These are phyloP conservation scores for Mormyrus lacerda DNA, from an alignment of 2,113 vertebrate species.

Conservation along the genomic window DNA sequence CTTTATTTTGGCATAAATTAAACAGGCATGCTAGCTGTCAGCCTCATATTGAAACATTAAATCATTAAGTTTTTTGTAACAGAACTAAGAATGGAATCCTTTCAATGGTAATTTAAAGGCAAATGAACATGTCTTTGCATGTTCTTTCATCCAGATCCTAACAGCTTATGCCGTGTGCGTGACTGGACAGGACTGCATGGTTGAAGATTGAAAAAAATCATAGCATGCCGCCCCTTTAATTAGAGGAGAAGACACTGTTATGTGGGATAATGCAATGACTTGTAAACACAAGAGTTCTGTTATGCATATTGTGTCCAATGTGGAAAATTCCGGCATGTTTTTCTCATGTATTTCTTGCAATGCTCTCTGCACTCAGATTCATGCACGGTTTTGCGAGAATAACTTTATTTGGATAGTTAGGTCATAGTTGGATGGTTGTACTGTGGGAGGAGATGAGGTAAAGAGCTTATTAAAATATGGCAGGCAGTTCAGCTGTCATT, in stretches of 20 bases:
- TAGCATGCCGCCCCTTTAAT: neutral
- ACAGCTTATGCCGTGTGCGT: neutral
- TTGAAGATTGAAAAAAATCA: neutral
- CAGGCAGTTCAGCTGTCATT: neutral
- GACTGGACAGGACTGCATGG: neutral
- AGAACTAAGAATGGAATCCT: neutral
- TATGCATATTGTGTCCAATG: neutral
- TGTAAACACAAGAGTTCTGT: neutral
- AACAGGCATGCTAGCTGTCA: neutral
- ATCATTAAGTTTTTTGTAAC: neutral
- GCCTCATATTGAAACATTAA: neutral
- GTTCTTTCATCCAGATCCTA: neutral
- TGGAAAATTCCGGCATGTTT: neutral
- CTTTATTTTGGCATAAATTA: neutral
- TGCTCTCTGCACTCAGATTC: neutral
- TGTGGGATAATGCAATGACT: neutral
- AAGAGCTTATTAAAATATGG: neutral
- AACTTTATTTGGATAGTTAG: neutral
- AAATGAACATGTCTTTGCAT: neutral
- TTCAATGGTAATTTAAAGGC: neutral
- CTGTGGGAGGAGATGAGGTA: neutral
- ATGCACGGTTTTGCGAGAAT: neutral
- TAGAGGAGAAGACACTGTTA: neutral
- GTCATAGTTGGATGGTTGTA: neutral
- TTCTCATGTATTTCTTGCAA: neutral